Evolutionary conservation across 2,113 vertebrate species (phyloP), one percentile per base, ranked within the genome.

Genomic region (Lycaon pictus): DNA sequence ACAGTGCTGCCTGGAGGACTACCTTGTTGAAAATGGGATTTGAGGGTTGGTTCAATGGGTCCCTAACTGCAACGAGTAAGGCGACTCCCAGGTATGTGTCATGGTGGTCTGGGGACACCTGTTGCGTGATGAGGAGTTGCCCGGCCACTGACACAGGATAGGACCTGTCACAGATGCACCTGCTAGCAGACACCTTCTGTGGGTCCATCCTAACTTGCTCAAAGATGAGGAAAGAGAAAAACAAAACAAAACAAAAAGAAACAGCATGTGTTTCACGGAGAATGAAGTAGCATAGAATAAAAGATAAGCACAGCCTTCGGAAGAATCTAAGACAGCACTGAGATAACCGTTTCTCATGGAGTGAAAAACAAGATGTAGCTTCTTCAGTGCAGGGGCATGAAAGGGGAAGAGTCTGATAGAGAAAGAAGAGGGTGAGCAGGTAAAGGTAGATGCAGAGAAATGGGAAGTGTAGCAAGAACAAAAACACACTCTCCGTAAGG

Each of bases 61-160:
- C 11, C 8, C 12, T 0, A 29, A 8, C 22, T 29, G 20, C 6
- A 11, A 35, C 37, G 20, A 3, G 6, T 72, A 48, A 27, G 35
- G 27, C 16, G 11, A 4, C 27, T 55, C 51, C 62, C 62, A 74
- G 23, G n/a, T 20, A 22, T 1, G 7, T 22, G 17, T 11, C 19
- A 22, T 7, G 25, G 51, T 1, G 7, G 3, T 11, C 19, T 58
- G 62, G 7, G 51, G 4, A 32, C 22, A 2, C 22, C 2, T 15
- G 13, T 0, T 32, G 60, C 8, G 13, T 0, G 1, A 43, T 0
- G 5, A 20, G 5, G 51, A 10, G 27, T 9, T 5, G 1, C 43
- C 5, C 11, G 43, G 27, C 20, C 10, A 0, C 2, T 25, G 20
- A 27, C 27, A 72, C 35, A 58, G 55, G 69, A 32, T 20, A 60